Conservation (phyloP, 2,888 invertebrate genomes). For the Rhagium mordax region DNA sequence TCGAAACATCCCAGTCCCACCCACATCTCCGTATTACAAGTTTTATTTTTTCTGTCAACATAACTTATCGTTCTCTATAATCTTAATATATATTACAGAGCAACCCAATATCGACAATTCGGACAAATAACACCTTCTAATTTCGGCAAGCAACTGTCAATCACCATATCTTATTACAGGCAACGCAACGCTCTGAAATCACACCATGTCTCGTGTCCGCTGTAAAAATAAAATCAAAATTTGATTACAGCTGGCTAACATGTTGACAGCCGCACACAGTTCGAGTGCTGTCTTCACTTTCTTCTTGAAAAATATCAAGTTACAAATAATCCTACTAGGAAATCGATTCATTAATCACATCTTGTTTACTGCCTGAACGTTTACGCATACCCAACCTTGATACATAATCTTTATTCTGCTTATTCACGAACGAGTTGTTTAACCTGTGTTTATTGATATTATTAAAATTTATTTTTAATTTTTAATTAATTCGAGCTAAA, state of each 20-base stretch:
- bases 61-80: background rate
- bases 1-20: too few relatives aligned
- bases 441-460: background rate
- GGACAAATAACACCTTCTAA: background rate
- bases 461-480: too few relatives aligned
- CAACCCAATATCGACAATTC: background rate
- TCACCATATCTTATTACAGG: background rate
- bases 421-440: background rate
- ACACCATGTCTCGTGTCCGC: conserved; percentile 16
- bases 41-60: background rate
- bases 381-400: background rate
- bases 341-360: background rate
- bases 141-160: background rate
- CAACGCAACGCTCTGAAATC: background rate
- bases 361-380: background rate
- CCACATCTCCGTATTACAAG: too few relatives aligned
- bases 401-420: background rate
- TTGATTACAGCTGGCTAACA: conserved; percentile 5
- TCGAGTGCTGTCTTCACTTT: background rate
- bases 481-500: too few relatives aligned
- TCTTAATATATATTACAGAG: background rate
- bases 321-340: background rate
- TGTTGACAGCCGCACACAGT: background rate
- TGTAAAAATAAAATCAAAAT: conserved; percentile 19
- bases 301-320: conserved; percentile 6